Conservation (phyloP, 2,113 vertebrate species). For the Etia nguti region DNA sequence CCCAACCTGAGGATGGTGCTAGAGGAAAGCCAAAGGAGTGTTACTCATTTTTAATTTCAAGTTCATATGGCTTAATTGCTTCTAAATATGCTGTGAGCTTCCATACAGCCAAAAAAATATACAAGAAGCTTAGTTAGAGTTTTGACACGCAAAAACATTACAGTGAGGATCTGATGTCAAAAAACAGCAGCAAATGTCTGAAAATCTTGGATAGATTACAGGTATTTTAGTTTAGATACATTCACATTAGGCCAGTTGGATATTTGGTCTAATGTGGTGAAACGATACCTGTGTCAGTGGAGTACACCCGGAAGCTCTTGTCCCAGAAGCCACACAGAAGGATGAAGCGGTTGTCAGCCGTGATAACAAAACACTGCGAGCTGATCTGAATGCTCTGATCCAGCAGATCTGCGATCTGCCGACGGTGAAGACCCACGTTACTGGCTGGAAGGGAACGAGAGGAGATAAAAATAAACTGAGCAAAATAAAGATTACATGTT, state of each 20-base stretch:
- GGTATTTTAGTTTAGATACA: background rate
- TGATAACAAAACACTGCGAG: slow-evolving; percentile 93
- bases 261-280: background rate
- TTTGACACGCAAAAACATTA: background rate
- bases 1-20: slow-evolving; percentile 37
- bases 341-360: slow-evolving; percentile 92
- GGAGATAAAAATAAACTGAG: background rate
- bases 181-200: background rate
- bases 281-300: slow-evolving; percentile 87
- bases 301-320: slow-evolving; percentile 97
- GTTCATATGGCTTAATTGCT: background rate
- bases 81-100: background rate
- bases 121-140: background rate
- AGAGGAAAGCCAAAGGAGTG: slow-evolving; percentile 19
- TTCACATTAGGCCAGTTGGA: background rate
- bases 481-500: background rate
- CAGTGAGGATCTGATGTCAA: background rate
- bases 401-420: slow-evolving; percentile 94
- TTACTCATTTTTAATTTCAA: background rate
- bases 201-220: background rate
- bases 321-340: slow-evolving; percentile 98
- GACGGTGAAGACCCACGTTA: slow-evolving; percentile 84
- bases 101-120: background rate
- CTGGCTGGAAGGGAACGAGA: slow-evolving; percentile 71
- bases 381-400: slow-evolving; percentile 97